Percentiles rank a stretch among this genome's conserved stretches.
Conservation (phyloP, 2,797 vertebrate genomes). For the Sebastes itinus region DNA sequence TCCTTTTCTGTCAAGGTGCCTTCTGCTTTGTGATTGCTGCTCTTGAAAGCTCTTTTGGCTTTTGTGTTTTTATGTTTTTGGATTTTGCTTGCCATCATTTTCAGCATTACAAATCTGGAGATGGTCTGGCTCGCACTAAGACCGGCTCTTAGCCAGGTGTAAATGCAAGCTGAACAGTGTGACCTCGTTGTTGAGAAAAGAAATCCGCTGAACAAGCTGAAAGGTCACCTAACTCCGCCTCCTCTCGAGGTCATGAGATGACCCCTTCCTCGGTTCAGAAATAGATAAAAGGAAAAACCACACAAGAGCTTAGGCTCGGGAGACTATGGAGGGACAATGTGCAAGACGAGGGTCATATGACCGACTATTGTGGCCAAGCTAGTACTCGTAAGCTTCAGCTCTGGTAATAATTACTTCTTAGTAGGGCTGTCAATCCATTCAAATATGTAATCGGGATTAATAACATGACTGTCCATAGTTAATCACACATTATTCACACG, state of each 20-base stretch:
- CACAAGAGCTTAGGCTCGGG: background rate
- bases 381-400: background rate
- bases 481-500: too few species aligned
- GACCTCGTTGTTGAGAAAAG: background rate
- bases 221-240: background rate
- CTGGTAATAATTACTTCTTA: background rate
- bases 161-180: background rate
- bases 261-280: background rate
- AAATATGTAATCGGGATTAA: too few species aligned
- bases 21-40: background rate
- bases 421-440: too few species aligned
- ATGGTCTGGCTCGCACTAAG: background rate
- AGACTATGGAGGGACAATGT: background rate
- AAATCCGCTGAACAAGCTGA: background rate
- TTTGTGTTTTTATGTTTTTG: background rate
- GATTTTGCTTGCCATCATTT: background rate
- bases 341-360: background rate
- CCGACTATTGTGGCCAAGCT: background rate
- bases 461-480: too few species aligned
- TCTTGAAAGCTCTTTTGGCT: background rate
- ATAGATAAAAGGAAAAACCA: background rate
- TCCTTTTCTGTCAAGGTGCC: background rate
- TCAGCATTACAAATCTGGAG: background rate
- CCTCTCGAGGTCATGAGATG: background rate
- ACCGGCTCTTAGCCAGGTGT: background rate